Evolutionary conservation across 1,140 invertebrate genomes (phyloP), one percentile per base, ranked within the genome.

Genomic region (Drosophila jambulina): DNA sequence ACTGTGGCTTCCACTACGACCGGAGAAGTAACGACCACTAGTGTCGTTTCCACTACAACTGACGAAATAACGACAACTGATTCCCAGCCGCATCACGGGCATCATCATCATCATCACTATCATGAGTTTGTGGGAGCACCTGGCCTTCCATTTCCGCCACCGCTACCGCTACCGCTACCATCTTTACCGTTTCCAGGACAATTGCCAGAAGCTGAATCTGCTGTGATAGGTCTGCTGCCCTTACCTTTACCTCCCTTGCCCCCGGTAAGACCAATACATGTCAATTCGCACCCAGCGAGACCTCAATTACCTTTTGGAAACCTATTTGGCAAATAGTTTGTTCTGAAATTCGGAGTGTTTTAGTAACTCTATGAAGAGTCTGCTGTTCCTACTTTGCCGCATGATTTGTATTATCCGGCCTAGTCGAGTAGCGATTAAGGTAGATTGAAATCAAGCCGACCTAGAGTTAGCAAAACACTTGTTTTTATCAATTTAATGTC

Each of bases 161-260:
- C 46, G 0, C 12, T 58, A 19, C 58, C 54, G 1, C 25, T 29
- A 15, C 61, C 61, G 0, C 12, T 42, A 9, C 60, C 60, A 0
- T 32, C 23, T 3, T 64, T 25, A 19, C 60, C 62, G 4, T 15
- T 65, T 13, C 43, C 43, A 13, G 61, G 61, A 32, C 6, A 8
- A 2, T 49, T 68, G 25, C 64, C 65, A 9, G 34, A 42, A 38
- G 27, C 62, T 5, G 34, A 69, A 19, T 19, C 36, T 19, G 27
- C 45, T 19, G 63, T 67, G 2, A 32, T 69, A 67, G 65, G 61
- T 25, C 23, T 69, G n/a, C n/a, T 65, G 17, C 65, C 65, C 2
- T 4, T 68, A 13, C 45, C 36, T 12, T 12, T 29, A 21, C 65
- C 45, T 5, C 61, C 61, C 6, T 38, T 46, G 5, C n/a, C 17